Base-by-base conservation (phyloP, 2,888 invertebrate species). In the Eupelmus urozonus region DNA sequence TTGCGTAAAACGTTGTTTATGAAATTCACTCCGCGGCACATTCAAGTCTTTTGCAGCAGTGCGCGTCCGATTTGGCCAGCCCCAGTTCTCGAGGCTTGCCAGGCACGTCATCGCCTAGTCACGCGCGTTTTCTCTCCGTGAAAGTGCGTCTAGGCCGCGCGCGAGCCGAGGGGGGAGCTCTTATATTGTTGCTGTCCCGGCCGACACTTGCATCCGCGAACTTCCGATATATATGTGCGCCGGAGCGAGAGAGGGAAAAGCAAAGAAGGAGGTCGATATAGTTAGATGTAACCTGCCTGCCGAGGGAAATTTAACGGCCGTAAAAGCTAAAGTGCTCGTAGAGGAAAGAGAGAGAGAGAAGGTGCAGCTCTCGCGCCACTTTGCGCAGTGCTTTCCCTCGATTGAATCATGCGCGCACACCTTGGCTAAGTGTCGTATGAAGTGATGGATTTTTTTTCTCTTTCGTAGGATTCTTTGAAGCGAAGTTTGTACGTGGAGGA, bases 181-280 rank as follows among this genome's bases (percentile, higher is more conserved):
- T 18, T 29, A 49, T 49, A 9, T 29, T 65, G 63, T 73, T 62
- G 29, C 27, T 34, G 9, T 34, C 0, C 0, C 20, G 0, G 45
- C 45, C 18, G 3, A 25, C 42, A 42, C 42, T 57, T 73, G 72
- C 57, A 65, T 73, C 45, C 29, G 45, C 25, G 18, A 55, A 73
- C 57, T 73, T 73, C 73, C 73, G 65, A 72, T 65, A 25, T 42
- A 20, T 11, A 71, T 11, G 16, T 11, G 29, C 18, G 29, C n/a
- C n/a, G 27, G 7, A 4, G 63, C 11, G 29, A 20, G 20, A 53
- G n/a, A n/a, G n/a, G n/a, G n/a, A n/a, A n/a, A n/a, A 71, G 67
- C 53, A 71, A 71, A 49, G 67, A 78, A 78, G 73, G 71, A 76
- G 65, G 76, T 57, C 63, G 65, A 59, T 67, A 67, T 75, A 53